These are phyloP conservation scores for Lepidurus apus DNA, from an alignment of 1,140 invertebrate genomes.

Conservation along the genomic window DNA sequence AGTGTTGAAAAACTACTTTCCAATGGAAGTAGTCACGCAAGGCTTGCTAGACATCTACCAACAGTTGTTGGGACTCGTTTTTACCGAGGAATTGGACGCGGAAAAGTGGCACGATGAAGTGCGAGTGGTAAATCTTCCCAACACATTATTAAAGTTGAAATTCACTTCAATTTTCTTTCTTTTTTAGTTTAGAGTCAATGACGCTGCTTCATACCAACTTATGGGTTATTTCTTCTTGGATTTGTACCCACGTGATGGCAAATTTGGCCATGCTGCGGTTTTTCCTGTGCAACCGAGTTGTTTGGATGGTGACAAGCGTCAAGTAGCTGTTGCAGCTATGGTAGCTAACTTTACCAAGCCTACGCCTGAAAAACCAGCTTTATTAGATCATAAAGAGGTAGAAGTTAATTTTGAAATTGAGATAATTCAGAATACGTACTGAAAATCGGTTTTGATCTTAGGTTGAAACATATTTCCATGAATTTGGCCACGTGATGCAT, in stretches of 20 bases:
- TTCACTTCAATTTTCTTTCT: not conserved
- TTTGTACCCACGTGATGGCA: constrained; percentile 52
- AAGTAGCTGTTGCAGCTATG: constrained; percentile 51
- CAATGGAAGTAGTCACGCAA: constrained; percentile 49
- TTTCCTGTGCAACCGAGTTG: constrained; percentile 47
- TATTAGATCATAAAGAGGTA: constrained; percentile 53
- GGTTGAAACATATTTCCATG: constrained; percentile 55
- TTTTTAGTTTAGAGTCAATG: constrained; percentile 47
- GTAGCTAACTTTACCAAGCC: constrained; percentile 54
- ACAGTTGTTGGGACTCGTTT: constrained; percentile 49
- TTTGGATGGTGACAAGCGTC: constrained; percentile 41
- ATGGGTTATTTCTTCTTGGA: constrained; percentile 54
- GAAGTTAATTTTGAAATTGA: not conserved
- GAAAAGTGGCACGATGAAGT: constrained; percentile 53
- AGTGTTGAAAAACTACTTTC: constrained; percentile 52
- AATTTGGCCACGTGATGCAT: constrained; percentile 57
- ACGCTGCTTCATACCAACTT: constrained; percentile 43
- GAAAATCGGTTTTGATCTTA: constrained; percentile 36
- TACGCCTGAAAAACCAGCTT: constrained; percentile 49
- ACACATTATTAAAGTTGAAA: constrained; percentile 14
- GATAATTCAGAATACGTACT: not conserved
- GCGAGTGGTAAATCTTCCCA: constrained; percentile 44
- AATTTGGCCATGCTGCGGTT: constrained; percentile 46
- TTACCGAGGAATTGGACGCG: constrained; percentile 45
- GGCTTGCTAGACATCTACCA: constrained; percentile 53